Evolutionary conservation across 2,113 vertebrate species (phyloP).

Genomic region (Tragelaphus buxtoni): DNA sequence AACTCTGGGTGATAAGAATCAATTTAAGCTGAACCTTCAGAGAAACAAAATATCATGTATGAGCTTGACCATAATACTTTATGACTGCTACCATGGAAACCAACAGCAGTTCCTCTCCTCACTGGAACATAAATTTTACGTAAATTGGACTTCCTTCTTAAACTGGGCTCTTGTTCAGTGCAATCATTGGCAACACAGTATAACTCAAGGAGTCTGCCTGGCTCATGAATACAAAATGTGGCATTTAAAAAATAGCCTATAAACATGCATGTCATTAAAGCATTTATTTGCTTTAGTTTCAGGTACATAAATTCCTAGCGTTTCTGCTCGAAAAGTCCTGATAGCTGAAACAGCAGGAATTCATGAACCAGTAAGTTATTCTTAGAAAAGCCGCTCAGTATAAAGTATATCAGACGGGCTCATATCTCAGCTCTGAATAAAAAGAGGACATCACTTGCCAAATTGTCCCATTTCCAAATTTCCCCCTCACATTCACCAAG

Average conservation of each 20-base stretch:
- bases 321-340: conserved; percentile 55
- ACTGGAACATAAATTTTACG: not conserved
- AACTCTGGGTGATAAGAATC: not conserved
- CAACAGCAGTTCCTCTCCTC: not conserved
- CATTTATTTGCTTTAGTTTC: conserved; percentile 48
- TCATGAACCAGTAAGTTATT: conserved; percentile 50
- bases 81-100: conserved; percentile 56
- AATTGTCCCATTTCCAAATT: not conserved
- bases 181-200: not conserved
- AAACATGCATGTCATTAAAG: conserved; percentile 52
- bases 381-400: not conserved
- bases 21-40: conserved; percentile 39
- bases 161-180: conserved; percentile 18
- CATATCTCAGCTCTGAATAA: not conserved
- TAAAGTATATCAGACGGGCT: not conserved
- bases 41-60: conserved; percentile 52
- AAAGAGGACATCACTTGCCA: not conserved
- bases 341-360: conserved; percentile 51
- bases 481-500: not conserved
- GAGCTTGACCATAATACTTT: conserved; percentile 26
- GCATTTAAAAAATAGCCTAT: conserved; percentile 38
- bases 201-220: not conserved
- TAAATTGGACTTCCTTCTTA: conserved; percentile 42
- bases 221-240: conserved; percentile 15
- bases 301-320: conserved; percentile 53